Evolutionary conservation across 2,888 invertebrate species (phyloP).

Genomic region (Molorchus minor): DNA sequence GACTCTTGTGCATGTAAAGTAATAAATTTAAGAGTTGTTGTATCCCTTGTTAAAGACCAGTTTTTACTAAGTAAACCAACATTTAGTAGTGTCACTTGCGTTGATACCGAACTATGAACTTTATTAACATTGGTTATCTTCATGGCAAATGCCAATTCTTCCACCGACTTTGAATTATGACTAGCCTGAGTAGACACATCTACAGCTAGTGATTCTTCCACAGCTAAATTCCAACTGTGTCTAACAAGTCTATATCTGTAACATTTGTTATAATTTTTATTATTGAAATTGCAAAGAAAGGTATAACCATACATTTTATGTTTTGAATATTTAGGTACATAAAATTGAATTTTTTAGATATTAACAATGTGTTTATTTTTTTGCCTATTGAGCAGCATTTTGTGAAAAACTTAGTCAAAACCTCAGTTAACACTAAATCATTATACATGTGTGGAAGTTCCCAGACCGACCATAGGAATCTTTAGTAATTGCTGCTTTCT

Average conservation of each 20-base stretch:
- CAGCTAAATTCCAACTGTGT: slow-evolving; percentile 71
- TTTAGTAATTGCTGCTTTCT: too few species aligned
- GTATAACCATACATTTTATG: too few species aligned
- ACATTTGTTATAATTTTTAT: too few species aligned
- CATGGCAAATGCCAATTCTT: slow-evolving; percentile 73
- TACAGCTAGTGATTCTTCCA: slow-evolving; percentile 69
- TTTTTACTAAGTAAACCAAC: slow-evolving; percentile 69
- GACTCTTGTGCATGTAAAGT: slow-evolving; percentile 65
- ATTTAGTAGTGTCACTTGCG: slow-evolving; percentile 67
- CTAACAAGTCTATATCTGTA: slow-evolving; percentile 71
- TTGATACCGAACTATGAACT: slow-evolving; percentile 69
- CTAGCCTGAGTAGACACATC: slow-evolving; percentile 65
- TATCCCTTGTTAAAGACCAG: slow-evolving; percentile 66
- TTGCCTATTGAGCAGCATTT: too few species aligned
- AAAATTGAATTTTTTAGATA: too few species aligned
- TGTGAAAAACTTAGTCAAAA: too few species aligned
- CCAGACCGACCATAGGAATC: too few species aligned
- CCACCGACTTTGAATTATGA: slow-evolving; percentile 59
- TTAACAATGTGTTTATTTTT: too few species aligned
- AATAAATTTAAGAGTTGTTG: slow-evolving; percentile 56
- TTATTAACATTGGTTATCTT: slow-evolving; percentile 76
- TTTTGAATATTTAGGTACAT: too few species aligned
- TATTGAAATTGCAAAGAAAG: too few species aligned
- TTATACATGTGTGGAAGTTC: too few species aligned
- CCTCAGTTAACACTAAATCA: too few species aligned